Evolutionary conservation across 2,113 vertebrate genomes (phyloP).

Genomic region (Aphyosemion australe): DNA sequence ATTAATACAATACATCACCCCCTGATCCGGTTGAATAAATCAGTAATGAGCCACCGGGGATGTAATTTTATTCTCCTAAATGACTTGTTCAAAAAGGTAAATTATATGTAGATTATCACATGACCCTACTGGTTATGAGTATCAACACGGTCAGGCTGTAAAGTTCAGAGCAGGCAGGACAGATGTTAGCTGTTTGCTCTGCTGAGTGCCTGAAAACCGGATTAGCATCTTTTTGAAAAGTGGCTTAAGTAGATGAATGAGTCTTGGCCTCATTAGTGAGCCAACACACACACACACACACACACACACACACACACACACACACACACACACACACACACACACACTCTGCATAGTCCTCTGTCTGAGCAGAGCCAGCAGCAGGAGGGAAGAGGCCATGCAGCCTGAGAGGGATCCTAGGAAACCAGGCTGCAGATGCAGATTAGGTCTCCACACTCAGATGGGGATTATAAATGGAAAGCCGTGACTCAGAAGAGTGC

Average conservation of each 20-base stretch:
- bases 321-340: background rate
- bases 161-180: slow-evolving; percentile 11
- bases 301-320: slow-evolving; percentile 22
- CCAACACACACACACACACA: slow-evolving; percentile 1
- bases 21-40: too few relatives aligned
- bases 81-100: too few relatives aligned
- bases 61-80: too few relatives aligned
- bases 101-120: too few relatives aligned
- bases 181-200: slow-evolving; percentile 58
- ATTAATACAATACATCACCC: too few relatives aligned
- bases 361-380: slow-evolving; percentile 5
- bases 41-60: too few relatives aligned
- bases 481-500: background rate
- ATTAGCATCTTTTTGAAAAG: slow-evolving; percentile 41
- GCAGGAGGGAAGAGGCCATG: slow-evolving; percentile 12
- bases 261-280: slow-evolving; percentile 43
- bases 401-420: slow-evolving; percentile 18
- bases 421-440: slow-evolving; percentile 17
- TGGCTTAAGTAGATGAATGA: slow-evolving; percentile 28
- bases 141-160: background rate
- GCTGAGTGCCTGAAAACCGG: slow-evolving; percentile 43
- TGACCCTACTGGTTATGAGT: too few relatives aligned
- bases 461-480: slow-evolving; percentile 27
- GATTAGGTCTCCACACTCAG: slow-evolving; percentile 16
- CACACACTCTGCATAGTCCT: slow-evolving; percentile 13